These are phyloP conservation scores for Tachysurus vachellii DNA, from an alignment of 2,113 vertebrate genomes.

Conservation along the genomic window DNA sequence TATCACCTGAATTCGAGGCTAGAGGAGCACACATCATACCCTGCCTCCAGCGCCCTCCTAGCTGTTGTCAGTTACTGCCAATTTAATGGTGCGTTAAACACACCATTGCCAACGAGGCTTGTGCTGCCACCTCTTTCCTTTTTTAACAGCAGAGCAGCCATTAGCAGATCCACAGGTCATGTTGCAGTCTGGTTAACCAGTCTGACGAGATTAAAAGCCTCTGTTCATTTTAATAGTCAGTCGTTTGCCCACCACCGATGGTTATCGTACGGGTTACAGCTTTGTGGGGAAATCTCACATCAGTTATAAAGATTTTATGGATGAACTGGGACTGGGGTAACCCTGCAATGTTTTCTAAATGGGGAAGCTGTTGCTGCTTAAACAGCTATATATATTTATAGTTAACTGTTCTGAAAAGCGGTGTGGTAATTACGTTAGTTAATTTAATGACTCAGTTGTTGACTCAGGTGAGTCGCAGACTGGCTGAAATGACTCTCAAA, in stretches of 20 bases:
- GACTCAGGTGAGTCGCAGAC: conserved; percentile 54
- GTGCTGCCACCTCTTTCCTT: conserved; percentile 50
- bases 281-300: conserved; percentile 19
- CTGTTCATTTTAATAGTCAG: conserved; percentile 38
- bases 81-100: conserved; percentile 74
- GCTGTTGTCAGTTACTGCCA: conserved; percentile 73
- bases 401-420: conserved; percentile 30
- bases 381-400: conserved; percentile 35
- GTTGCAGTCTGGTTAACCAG: conserved; percentile 38
- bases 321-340: conserved; percentile 18
- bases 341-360: conserved; percentile 20
- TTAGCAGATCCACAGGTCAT: conserved; percentile 66
- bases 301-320: conserved; percentile 37
- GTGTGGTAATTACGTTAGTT: conserved; percentile 48
- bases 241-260: conserved; percentile 33
- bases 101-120: conserved; percentile 64
- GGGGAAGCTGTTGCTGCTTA: conserved; percentile 18
- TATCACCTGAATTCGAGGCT: conserved; percentile 35
- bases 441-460: conserved; percentile 52
- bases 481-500: conserved; percentile 43
- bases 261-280: conserved; percentile 14
- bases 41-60: conserved; percentile 65
- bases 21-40: conserved; percentile 38
- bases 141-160: conserved; percentile 68
- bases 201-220: conserved; percentile 48